Evolutionary conservation across 2,113 vertebrate genomes (phyloP), one percentile per base, ranked within the genome.

Genomic region (Orycteropus afer): DNA sequence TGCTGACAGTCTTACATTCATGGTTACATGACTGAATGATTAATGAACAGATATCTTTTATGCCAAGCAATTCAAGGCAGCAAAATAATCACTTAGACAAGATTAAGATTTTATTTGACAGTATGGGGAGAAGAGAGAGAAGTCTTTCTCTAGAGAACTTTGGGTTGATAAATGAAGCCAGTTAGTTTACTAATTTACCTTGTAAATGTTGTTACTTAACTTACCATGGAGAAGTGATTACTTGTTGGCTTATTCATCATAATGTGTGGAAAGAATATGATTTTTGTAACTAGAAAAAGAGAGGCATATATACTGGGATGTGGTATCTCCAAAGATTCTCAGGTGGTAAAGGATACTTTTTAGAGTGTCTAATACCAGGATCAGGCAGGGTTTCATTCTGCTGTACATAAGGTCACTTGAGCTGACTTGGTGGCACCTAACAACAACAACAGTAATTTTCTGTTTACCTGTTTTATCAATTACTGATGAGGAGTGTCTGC

Each of bases 101-200:
- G 93, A 96, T 95, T 95, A 90, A 90, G 65, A 92, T 95, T 93
- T 93, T 57, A 27, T 87, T 88, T 97, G 96, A 97, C 81, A 89
- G 69, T 95, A 88, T 78, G 90, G 81, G 93, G 47, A 84, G 82
- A 32, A 57, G 18, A 9, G 15, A 53, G 34, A 37, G 4, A 53
- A 7, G 1, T 37, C 25, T 37, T 78, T 76, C 82, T 85, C 34
- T 71, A 40, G 34, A 93, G 34, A 93, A 45, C 18, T 63, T 27
- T 49, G 10, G 20, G 40, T 57, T 73, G 67, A 49, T n/a, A 77
- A 86, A 69, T 59, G 55, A 65, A 40, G 25, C 34, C n/a, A 55
- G 15, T 51, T 95, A 55, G 15, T 51, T 95, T 57, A 69, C 47
- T 77, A 82, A 67, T 93, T 65, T 82, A 59, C 23, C 73, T 65